Percentiles rank a stretch among this genome's conserved stretches.
phyloP scores from a whole-genome alignment of 2,797 vertebrate species.

The Hybognathus amarus region DNA sequence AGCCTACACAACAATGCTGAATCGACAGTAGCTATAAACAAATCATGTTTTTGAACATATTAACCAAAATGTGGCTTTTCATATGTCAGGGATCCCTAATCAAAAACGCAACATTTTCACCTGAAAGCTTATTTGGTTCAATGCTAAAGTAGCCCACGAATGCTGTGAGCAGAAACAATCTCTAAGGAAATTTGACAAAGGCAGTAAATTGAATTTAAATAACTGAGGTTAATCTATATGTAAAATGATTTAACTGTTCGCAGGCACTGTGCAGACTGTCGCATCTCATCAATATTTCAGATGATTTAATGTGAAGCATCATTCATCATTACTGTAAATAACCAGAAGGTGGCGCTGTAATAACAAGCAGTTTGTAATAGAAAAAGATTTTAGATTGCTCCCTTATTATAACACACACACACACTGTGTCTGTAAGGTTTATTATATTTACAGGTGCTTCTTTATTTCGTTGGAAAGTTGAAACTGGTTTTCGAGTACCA shows the following conservation, averaged over 20 bases:
- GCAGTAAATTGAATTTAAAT: not conserved
- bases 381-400: not conserved
- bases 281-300: not conserved
- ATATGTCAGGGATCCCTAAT: not conserved
- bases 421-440: not conserved
- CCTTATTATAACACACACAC: not conserved
- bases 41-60: not conserved
- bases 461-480: not conserved
- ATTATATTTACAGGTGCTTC: not conserved
- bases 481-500: not conserved
- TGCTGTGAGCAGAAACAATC: not conserved
- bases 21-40: no score
- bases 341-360: slow-evolving; percentile 20
- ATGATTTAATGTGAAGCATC: not conserved
- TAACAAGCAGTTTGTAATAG: no score
- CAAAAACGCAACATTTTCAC: not conserved
- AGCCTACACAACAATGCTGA: not conserved
- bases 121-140: not conserved
- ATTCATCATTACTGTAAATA: not conserved
- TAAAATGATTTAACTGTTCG: not conserved
- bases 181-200: not conserved
- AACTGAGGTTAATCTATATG: not conserved
- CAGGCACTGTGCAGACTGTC: not conserved
- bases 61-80: not conserved
- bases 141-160: not conserved